Percentiles rank a stretch among this genome's conserved stretches.
Conservation (phyloP, 2,888 invertebrate species). For the Caradrina clavipalpis region DNA sequence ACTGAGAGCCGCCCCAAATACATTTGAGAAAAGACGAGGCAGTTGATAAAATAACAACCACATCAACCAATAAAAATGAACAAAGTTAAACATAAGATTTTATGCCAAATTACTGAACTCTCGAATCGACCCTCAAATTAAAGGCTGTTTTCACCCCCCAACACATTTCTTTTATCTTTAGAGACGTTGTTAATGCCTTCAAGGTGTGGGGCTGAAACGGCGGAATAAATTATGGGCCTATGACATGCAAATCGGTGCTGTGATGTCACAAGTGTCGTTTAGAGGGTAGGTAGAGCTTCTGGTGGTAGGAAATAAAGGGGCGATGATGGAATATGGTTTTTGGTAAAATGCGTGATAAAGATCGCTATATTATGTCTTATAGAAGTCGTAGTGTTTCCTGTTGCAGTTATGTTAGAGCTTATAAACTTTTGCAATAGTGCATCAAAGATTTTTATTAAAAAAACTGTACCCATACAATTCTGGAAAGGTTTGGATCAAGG, state of each 20-base stretch:
- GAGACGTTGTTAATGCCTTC: conserved; percentile 54
- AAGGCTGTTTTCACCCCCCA: conserved; percentile 31
- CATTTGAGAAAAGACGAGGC: too few species aligned
- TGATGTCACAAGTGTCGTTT: conserved; percentile 46
- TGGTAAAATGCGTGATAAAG: neutral
- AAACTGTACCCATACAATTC: too few species aligned
- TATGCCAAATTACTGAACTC: conserved; percentile 10
- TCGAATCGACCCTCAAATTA: conserved; percentile 31
- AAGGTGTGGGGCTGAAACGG: conserved; percentile 25
- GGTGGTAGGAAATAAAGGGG: neutral
- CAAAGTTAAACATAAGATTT: neutral
- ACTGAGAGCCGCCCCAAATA: too few species aligned
- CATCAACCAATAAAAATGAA: too few species aligned
- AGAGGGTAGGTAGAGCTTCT: conserved; percentile 9
- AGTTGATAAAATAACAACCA: too few species aligned
- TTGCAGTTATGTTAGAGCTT: neutral
- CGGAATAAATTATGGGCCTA: conserved; percentile 53
- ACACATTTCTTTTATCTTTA: conserved; percentile 55
- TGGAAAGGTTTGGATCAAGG: too few species aligned
- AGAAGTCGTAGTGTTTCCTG: neutral
- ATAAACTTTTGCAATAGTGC: too few species aligned
- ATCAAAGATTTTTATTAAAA: too few species aligned
- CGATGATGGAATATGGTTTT: neutral
- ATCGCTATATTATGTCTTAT: neutral
- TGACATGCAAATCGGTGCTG: conserved; percentile 53